Evolutionary conservation across 2,797 vertebrate genomes (phyloP), one percentile per base, ranked within the genome.

Genomic region (Periophthalmus magnuspinnatus): DNA sequence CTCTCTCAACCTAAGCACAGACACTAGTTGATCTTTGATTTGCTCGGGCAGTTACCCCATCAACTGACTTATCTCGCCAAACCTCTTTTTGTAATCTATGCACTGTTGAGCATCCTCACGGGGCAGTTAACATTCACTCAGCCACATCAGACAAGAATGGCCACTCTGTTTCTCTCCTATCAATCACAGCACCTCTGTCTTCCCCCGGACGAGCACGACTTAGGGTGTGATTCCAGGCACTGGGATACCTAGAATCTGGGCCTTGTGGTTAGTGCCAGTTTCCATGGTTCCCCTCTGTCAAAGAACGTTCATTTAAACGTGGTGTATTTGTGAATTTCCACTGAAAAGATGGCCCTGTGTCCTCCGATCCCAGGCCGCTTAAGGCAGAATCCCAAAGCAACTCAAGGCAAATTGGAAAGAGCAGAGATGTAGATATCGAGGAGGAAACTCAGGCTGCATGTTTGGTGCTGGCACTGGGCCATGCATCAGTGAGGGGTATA

Each of bases 281-380:
- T 88, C 89, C 90, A 91, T 86, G 86, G 86, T 70, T 76, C 64
- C 82, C 75, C 59, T 21, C 76, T 55, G 76, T 91, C 82, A 90
- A 90, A 78, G 59, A 75, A 81, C 77, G 68, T 80, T 84, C 80
- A 88, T 71, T 86, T 74, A 75, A 74, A 62, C 56, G 73, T 32
- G 65, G 71, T 70, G 82, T 83, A 81, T 88, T 88, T 88, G 81
- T 78, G 75, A 85, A 80, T 67, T 68, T 58, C 74, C 62, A 2
- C 72, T 90, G 84, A 93, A 91, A 88, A 89, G 85, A 90, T 85
- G 85, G 76, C 81, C 88, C 84, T 92, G 87, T 91, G 79, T 87
- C 84, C 79, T 50, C 67, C 76, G 72, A 65, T 79, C 76, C 75
- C 19, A 58, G 71, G 63, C 65, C 74, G 69, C 22, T 67, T 75